phyloP scores from a whole-genome alignment of 2,888 invertebrate genomes.

The Epirrhoe alternata region DNA sequence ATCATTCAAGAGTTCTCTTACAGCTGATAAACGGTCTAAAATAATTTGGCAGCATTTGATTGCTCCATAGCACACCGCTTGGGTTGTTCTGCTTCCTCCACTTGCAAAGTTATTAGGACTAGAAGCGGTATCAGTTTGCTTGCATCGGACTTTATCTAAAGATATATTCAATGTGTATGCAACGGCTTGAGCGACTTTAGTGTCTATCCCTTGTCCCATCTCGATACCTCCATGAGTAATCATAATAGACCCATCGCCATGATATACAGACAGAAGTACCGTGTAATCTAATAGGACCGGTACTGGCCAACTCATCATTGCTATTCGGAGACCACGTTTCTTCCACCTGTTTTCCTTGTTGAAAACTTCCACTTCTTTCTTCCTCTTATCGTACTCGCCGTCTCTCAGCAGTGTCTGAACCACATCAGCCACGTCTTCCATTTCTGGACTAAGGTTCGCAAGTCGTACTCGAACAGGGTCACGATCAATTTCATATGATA shows the following conservation, averaged over 20 bases:
- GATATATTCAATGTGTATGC: conserved; percentile 88
- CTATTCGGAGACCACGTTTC: conserved; percentile 89
- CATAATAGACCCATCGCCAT: conserved; percentile 89
- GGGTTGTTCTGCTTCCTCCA: conserved; percentile 86
- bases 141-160: conserved; percentile 87
- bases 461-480: conserved; percentile 84
- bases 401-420: conserved; percentile 55
- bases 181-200: conserved; percentile 87
- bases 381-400: conserved; percentile 84
- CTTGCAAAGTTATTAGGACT: conserved; percentile 87
- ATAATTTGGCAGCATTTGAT: conserved; percentile 82
- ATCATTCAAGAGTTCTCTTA: conserved; percentile 70
- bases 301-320: conserved; percentile 89
- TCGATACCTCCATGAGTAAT: conserved; percentile 90
- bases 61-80: conserved; percentile 58
- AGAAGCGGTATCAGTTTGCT: conserved; percentile 85
- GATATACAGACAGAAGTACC: conserved; percentile 88
- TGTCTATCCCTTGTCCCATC: conserved; percentile 93
- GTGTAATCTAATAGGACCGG: conserved; percentile 80
- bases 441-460: conserved; percentile 60
- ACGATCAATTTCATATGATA: conserved; percentile 80
- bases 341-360: conserved; percentile 91
- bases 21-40: conserved; percentile 72
- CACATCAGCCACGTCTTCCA: conserved; percentile 73
- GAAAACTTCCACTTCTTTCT: conserved; percentile 82